These are phyloP conservation scores for Actias luna DNA, from an alignment of 2,888 invertebrate species.

Conservation along the genomic window DNA sequence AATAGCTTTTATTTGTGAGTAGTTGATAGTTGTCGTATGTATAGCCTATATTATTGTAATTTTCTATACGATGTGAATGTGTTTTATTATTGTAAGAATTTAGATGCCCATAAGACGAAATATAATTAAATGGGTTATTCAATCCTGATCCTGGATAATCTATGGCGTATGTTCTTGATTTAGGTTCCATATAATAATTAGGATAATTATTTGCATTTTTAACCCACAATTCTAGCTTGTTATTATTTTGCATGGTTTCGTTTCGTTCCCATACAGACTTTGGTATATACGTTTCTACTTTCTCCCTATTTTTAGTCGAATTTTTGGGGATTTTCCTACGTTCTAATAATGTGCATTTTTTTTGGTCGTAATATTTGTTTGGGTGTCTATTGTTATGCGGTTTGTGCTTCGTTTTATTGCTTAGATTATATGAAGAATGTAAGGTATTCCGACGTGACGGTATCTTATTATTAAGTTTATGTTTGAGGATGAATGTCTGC, in stretches of 20 bases:
- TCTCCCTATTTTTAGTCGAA: not conserved
- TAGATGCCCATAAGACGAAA: not conserved
- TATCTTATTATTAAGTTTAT: not conserved
- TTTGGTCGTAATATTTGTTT: not conserved
- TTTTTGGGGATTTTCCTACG: not conserved
- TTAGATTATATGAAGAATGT: not conserved
- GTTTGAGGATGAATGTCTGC: not conserved
- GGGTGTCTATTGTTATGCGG: not conserved
- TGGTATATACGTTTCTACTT: conserved; percentile 5
- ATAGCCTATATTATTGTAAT: not conserved
- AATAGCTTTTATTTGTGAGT: not conserved
- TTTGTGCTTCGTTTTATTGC: not conserved
- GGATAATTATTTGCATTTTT: not conserved
- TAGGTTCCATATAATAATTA: not conserved
- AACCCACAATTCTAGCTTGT: not conserved
- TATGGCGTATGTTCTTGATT: not conserved
- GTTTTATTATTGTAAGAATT: not conserved
- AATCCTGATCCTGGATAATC: not conserved
- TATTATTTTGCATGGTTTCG: not conserved
- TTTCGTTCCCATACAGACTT: too few species aligned
- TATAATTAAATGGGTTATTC: not conserved
- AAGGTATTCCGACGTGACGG: not conserved
- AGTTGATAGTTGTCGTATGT: not conserved
- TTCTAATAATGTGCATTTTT: not conserved
- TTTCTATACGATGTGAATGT: not conserved